Conservation (phyloP, 1,140 invertebrate genomes). For the Trachelipus rathkii region DNA sequence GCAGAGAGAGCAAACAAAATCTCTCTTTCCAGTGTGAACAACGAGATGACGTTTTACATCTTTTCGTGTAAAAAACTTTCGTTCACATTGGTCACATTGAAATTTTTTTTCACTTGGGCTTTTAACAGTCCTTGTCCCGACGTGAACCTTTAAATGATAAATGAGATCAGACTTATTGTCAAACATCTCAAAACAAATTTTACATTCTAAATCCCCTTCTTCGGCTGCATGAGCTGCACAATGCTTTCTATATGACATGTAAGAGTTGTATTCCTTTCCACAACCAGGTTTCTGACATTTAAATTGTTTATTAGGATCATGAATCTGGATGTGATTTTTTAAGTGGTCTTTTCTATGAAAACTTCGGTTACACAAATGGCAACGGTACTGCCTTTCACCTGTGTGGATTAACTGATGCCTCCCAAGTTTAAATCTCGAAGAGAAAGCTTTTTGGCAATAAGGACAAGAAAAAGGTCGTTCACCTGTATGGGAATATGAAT, state of each 20-base stretch:
- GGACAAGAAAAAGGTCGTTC: constrained; percentile 64
- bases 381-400: constrained; percentile 62
- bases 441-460: constrained; percentile 61
- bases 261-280: constrained; percentile 65
- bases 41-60: constrained; percentile 72
- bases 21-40: constrained; percentile 69
- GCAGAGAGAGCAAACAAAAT: constrained; percentile 72
- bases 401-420: constrained; percentile 66
- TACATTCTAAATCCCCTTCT: constrained; percentile 63
- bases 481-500: constrained; percentile 62
- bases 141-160: constrained; percentile 67
- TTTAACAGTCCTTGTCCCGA: constrained; percentile 66
- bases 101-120: constrained; percentile 69
- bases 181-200: constrained; percentile 63
- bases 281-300: constrained; percentile 63
- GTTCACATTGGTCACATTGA: constrained; percentile 65
- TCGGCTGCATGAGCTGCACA: constrained; percentile 68
- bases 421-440: constrained; percentile 66
- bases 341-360: constrained; percentile 69
- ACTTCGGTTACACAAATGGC: constrained; percentile 63
- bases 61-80: constrained; percentile 69
- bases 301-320: constrained; percentile 66
- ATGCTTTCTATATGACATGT: constrained; percentile 66
- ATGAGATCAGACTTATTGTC: constrained; percentile 63
- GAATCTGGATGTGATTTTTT: constrained; percentile 59